phyloP scores from a whole-genome alignment of 2,888 invertebrate species.

The Notodonta ziczac region DNA sequence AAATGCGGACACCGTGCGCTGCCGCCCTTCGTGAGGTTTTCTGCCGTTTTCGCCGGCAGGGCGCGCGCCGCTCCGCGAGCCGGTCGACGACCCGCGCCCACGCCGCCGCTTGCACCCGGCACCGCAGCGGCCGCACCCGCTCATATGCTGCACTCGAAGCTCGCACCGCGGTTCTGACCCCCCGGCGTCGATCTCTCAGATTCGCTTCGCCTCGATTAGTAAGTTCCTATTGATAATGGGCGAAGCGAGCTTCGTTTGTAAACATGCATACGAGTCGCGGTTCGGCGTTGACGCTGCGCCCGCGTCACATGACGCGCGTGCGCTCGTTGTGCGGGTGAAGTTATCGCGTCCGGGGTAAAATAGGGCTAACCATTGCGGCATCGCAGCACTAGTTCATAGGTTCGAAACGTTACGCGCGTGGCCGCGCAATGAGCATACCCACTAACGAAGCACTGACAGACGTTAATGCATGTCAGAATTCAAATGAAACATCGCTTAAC shows the following conservation, averaged over 20 bases:
- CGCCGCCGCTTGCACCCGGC: constrained; percentile 70
- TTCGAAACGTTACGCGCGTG: constrained; percentile 46
- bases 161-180: neutral
- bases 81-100: constrained; percentile 81
- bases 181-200: neutral
- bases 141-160: neutral
- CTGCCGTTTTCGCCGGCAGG: constrained; percentile 77
- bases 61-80: constrained; percentile 62
- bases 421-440: constrained; percentile 64
- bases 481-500: constrained; percentile 53
- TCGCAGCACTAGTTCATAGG: constrained; percentile 59
- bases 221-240: constrained; percentile 11
- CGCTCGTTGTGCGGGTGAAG: constrained; percentile 33
- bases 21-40: constrained; percentile 82
- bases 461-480: constrained; percentile 55
- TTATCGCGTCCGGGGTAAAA: constrained; percentile 39
- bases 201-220: neutral
- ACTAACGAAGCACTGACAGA: constrained; percentile 54
- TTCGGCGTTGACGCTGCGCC: constrained; percentile 19
- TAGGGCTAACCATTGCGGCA: constrained; percentile 58
- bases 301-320: constrained; percentile 40
- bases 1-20: constrained; percentile 81
- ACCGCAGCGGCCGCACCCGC: constrained; percentile 29
- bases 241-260: constrained; percentile 29
- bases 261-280: constrained; percentile 29